Base-by-base conservation (phyloP, 2,113 vertebrate genomes). In the Tupaia chinensis region DNA sequence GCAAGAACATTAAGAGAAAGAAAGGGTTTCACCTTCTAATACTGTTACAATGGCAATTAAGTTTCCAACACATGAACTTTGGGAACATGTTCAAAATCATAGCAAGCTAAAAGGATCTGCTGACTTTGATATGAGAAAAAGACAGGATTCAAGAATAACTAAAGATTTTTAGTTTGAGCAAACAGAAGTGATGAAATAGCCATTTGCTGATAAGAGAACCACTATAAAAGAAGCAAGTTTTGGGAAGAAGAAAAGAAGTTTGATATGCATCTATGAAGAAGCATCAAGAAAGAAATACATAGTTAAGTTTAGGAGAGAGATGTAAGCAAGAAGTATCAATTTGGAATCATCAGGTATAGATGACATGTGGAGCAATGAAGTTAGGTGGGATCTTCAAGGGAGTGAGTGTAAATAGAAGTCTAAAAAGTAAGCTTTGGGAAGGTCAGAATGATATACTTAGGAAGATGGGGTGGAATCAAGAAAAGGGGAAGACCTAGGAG, bases 81-180 rank as follows among this genome's bases (percentile, higher is more conserved):
- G 44, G 44, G 44, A 44, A 44, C 44, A 44, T 44, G 44, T 44
- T 44, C 44, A 44, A 44, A 44, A 44, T 5, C 44, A 44, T 44
- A 44, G 44, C 44, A 44, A 44, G 44, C 44, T 95, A 86, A 89
- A 77, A 74, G 7, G 22, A 93, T 87, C 70, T 90, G 27, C 63
- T 95, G 25, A 82, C 79, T 13, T 3, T 54, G 25, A 27, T 80
- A 81, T 76, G 29, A 83, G 82, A 61, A 73, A 70, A 73, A 84
- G 27, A 77, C 10, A 89, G 9, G 19, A 95, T 54, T 93, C 34
- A 91, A 86, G 58, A 95, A 74, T 44, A 97, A 85, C 32, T 87
- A 17, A 63, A 73, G 81, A 87, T 54, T 83, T 93, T 97, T 86
- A 88, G 20, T 56, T 83, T 89, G 76, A 92, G 58, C 23, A 89